phyloP scores from a whole-genome alignment of 2,113 vertebrate species.

The Hiodon alosoides region DNA sequence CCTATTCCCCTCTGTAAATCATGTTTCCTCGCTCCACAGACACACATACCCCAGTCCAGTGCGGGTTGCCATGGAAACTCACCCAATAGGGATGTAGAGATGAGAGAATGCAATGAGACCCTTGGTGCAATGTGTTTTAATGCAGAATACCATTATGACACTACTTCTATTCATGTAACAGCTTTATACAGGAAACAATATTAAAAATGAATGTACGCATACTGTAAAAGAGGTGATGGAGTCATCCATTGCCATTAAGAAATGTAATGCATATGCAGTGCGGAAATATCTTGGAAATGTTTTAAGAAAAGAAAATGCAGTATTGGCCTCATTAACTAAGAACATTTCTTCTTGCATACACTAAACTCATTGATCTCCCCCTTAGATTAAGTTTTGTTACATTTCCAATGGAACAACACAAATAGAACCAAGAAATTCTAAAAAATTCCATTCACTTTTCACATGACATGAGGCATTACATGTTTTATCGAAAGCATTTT shows the following conservation, averaged over 20 bases:
- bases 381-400: too few relatives aligned
- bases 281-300: background rate
- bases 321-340: background rate
- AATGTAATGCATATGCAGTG: too few relatives aligned
- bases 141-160: background rate
- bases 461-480: too few relatives aligned
- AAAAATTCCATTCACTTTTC: too few relatives aligned
- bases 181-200: background rate
- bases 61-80: constrained; percentile 35
- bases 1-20: constrained; percentile 15
- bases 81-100: constrained; percentile 31
- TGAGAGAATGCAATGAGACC: constrained; percentile 12
- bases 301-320: background rate
- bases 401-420: background rate
- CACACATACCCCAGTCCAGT: constrained; percentile 25
- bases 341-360: too few relatives aligned
- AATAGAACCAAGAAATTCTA: too few relatives aligned
- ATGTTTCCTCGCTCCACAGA: constrained; percentile 16
- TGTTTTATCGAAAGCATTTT: too few relatives aligned
- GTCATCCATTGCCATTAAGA: too few relatives aligned
- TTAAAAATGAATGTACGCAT: too few relatives aligned
- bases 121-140: constrained; percentile 7
- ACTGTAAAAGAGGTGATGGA: too few relatives aligned
- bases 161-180: background rate
- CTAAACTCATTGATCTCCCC: too few relatives aligned